A percentile compares a stretch with the other conserved stretches of the same genome.
phyloP scores from a whole-genome alignment of 2,113 vertebrate genomes.

The Blennius ocellaris region DNA sequence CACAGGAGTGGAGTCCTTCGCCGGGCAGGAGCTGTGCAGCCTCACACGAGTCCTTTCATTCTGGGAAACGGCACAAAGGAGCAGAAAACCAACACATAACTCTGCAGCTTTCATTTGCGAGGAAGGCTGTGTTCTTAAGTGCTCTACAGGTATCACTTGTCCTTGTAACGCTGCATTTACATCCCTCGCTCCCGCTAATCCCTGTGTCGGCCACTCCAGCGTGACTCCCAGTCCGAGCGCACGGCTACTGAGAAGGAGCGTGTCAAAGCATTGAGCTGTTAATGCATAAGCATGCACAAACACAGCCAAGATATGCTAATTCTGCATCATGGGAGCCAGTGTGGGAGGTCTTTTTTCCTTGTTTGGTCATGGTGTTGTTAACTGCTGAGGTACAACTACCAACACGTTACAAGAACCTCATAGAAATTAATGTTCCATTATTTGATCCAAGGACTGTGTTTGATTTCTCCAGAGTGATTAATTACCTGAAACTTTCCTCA shows the following conservation, averaged over 20 bases:
- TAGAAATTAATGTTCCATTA: no score
- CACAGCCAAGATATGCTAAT: slow-evolving; percentile 74
- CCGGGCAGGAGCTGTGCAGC: slow-evolving; percentile 27
- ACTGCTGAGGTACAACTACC: slow-evolving; percentile 11
- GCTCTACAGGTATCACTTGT: slow-evolving; percentile 67
- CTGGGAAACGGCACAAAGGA: background rate
- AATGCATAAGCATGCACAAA: slow-evolving; percentile 78
- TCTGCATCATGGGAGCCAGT: slow-evolving; percentile 56
- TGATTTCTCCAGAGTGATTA: no score
- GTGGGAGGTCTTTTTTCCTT: slow-evolving; percentile 66
- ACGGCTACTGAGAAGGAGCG: slow-evolving; percentile 65
- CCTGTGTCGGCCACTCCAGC: slow-evolving; percentile 82
- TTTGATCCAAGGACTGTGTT: no score
- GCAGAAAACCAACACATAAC: slow-evolving; percentile 28
- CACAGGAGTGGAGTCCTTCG: slow-evolving; percentile 49
- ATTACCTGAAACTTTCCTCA: no score
- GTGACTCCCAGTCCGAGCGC: slow-evolving; percentile 58
- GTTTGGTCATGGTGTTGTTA: slow-evolving; percentile 56
- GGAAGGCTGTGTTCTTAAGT: slow-evolving; percentile 58
- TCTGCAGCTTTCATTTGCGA: slow-evolving; percentile 35
- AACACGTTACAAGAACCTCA: no score
- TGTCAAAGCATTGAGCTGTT: slow-evolving; percentile 78
- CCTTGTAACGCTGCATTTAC: slow-evolving; percentile 41
- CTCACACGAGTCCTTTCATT: slow-evolving; percentile 48
- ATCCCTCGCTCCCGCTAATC: slow-evolving; percentile 75